Evolutionary conservation across 2,888 invertebrate species (phyloP), one percentile per base, ranked within the genome.

Genomic region (Sarcophaga carnaria): DNA sequence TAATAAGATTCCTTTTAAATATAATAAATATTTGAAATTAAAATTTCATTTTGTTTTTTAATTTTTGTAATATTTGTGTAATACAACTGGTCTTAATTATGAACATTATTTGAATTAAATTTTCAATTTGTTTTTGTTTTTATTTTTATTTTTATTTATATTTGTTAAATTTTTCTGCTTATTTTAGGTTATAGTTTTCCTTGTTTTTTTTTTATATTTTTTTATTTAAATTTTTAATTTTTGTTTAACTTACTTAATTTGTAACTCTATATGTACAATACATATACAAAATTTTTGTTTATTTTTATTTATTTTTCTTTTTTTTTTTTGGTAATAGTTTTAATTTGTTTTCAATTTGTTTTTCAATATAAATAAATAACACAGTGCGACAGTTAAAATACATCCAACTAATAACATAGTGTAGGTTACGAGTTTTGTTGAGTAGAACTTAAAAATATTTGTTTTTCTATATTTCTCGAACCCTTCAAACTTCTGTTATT

Each of bases 21-120:
- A 78, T 69, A 59, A 80, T 83, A 79, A 76, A 82, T 69, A 74
- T 85, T 76, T 54, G 20, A 27, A 76, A 66, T 59, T 64, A 66
- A 76, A 59, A 17, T 72, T 66, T n/a, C 3, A 67, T 66, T 59
- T 27, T 14, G 49, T 75, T 27, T 64, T 81, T 62, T n/a, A n/a
- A n/a, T 71, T 64, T 63, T 64, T n/a, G 47, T 63, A 6, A 69
- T 22, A 17, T 37, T 2, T 64, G 45, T 83, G 25, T 70, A 63
- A 75, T 80, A 66, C 72, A 80, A 80, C 71, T 85, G 66, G 37
- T 20, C 83, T 88, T 77, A 79, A 81, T 79, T 85, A 80, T 88
- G 83, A 71, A 85, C 62, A 72, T 71, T 74, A 27, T 75, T 80
- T 45, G 25, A 27, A 14, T 69, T 69, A 37, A 37, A 37, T 37